Base-by-base conservation (phyloP, 2,113 vertebrate genomes). In the Canis aureus region DNA sequence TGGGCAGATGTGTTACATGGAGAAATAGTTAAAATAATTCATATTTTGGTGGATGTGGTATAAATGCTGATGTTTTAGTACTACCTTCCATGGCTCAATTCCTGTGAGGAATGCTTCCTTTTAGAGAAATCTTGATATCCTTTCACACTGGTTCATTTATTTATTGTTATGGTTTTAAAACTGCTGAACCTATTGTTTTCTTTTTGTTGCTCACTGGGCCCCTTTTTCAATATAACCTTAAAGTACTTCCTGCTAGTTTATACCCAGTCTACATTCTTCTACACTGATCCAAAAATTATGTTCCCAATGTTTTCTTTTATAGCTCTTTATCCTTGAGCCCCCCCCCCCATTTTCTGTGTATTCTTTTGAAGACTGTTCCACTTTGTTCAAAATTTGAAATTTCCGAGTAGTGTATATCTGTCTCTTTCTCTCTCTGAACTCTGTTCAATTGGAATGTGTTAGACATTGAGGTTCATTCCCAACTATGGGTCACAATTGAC, bases 321-420 rank as follows among this genome's bases (percentile, higher is more conserved):
- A 88, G 62, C 2, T 60, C 35, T 55, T 94, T 12, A 49, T 27
- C 66, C n/a, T 55, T 13, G 51, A 86, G 3, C 0, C 3, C 16
- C 13, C 60, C 60, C 38, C 53, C 6, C 1, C 43, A 43, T 74
- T 64, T 94, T 84, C 69, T 29, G 60, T 89, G 38, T 96, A 10
- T 78, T 84, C 5, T 51, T 35, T 96, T 96, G 38, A 97, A 95
- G 55, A 92, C 6, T 94, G 13, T 53, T 94, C 27, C 86, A 62
- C 51, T 38, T 86, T 87, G 32, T 84, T 95, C 35, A 11, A 71
- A 92, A 93, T 69, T 88, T 87, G n/a, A 81, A 53, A 12, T 87
- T 81, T 96, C 19, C 51, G 89, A 89, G 38, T 64, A 8, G 0
- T 55, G 1, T 71, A 57, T 87, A 11, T 69, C 35, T 81, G 22